phyloP scores from a whole-genome alignment of 2,113 vertebrate genomes.

The Sphaerodactylus townsendi region DNA sequence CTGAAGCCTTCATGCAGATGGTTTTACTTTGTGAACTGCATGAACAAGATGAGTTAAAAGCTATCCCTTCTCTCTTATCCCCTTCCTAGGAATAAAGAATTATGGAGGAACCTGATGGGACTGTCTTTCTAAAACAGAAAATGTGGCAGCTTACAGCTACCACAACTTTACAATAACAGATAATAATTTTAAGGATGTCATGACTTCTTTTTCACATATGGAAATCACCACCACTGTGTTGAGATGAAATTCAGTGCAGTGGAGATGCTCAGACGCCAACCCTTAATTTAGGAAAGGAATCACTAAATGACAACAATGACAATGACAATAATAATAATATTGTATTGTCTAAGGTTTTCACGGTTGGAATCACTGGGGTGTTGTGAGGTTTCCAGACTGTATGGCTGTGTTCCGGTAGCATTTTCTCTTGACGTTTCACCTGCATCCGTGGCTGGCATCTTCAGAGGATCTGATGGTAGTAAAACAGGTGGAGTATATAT shows the following conservation, averaged over 20 bases:
- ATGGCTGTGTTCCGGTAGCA: too few species aligned
- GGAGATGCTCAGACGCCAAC: background rate
- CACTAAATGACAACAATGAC: background rate
- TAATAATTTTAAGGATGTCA: background rate
- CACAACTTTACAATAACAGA: background rate
- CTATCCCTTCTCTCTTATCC: background rate
- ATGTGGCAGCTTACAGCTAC: background rate
- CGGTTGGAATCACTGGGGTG: too few species aligned
- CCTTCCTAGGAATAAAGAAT: background rate
- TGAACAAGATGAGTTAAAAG: slow-evolving; percentile 1
- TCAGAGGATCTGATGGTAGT: too few species aligned
- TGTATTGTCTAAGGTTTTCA: too few species aligned
- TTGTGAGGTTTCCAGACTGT: too few species aligned
- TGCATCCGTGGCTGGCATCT: too few species aligned
- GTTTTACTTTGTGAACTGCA: background rate
- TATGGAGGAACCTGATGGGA: background rate
- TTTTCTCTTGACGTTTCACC: too few species aligned
- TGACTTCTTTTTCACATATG: background rate
- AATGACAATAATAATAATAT: background rate
- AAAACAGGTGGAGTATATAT: too few species aligned
- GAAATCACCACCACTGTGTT: background rate
- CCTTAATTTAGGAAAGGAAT: background rate
- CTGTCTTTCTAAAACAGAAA: background rate
- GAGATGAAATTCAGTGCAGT: background rate
- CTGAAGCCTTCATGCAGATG: background rate